These are phyloP conservation scores for Orthonyx spaldingii DNA, from an alignment of 2,113 vertebrate species.

Conservation along the genomic window DNA sequence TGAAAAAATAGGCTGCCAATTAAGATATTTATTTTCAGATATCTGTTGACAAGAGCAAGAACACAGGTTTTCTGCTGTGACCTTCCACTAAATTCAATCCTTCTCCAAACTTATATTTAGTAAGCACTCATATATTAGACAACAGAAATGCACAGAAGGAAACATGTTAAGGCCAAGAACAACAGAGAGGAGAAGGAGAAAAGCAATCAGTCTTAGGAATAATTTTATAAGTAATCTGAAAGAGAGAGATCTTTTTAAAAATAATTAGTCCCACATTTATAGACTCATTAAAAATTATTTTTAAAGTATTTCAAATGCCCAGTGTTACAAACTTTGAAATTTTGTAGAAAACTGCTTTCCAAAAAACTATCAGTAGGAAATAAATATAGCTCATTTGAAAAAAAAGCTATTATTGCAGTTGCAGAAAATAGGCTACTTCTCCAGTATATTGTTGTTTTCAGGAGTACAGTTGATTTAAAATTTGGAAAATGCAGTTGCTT, in stretches of 20 bases:
- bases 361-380: neutral
- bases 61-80: neutral
- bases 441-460: neutral
- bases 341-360: neutral
- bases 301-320: neutral
- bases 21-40: neutral
- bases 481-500: neutral
- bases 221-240: neutral
- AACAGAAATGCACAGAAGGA: neutral
- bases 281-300: neutral
- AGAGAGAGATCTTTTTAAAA: neutral
- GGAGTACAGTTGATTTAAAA: neutral
- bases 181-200: neutral
- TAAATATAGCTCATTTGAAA: neutral
- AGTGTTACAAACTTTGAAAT: neutral
- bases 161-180: neutral
- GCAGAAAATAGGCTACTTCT: neutral
- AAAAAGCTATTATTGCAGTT: neutral
- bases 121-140: neutral
- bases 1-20: neutral
- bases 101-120: neutral
- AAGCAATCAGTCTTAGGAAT: neutral
- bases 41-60: neutral
- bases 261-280: neutral
- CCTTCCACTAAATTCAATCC: neutral